These are phyloP conservation scores for Synodontis membranacea DNA, from an alignment of 2,113 vertebrate genomes.

Conservation along the genomic window DNA sequence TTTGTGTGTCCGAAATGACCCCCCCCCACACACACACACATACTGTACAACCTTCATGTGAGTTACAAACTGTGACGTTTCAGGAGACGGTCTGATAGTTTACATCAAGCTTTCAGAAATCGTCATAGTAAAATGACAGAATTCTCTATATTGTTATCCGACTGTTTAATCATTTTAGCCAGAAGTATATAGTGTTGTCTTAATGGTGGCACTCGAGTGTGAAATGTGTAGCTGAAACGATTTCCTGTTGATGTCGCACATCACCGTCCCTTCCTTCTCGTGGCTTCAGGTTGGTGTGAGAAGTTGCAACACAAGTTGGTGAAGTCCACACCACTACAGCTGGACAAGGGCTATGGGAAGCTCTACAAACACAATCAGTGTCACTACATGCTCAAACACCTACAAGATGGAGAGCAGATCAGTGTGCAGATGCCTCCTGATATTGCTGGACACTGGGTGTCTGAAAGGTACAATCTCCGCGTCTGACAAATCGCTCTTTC, in stretches of 20 bases:
- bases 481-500: conserved; percentile 9
- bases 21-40: too few species aligned
- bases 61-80: too few species aligned
- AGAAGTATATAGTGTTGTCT: background rate
- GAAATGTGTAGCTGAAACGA: background rate
- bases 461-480: conserved; percentile 75
- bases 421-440: conserved; percentile 83
- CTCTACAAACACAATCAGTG: conserved; percentile 80
- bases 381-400: conserved; percentile 82
- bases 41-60: too few species aligned
- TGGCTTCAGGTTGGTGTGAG: conserved; percentile 75
- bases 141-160: too few species aligned
- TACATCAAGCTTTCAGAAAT: too few species aligned
- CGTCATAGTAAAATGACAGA: too few species aligned
- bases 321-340: conserved; percentile 71
- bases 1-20: too few species aligned
- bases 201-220: background rate
- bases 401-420: conserved; percentile 80
- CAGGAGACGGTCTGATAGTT: too few species aligned
- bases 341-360: conserved; percentile 78
- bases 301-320: conserved; percentile 72
- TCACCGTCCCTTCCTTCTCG: background rate
- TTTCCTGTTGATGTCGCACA: background rate
- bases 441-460: conserved; percentile 86
- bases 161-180: background rate